These are phyloP conservation scores for Celastrina argiolus DNA, from an alignment of 2,888 invertebrate genomes.

Conservation along the genomic window DNA sequence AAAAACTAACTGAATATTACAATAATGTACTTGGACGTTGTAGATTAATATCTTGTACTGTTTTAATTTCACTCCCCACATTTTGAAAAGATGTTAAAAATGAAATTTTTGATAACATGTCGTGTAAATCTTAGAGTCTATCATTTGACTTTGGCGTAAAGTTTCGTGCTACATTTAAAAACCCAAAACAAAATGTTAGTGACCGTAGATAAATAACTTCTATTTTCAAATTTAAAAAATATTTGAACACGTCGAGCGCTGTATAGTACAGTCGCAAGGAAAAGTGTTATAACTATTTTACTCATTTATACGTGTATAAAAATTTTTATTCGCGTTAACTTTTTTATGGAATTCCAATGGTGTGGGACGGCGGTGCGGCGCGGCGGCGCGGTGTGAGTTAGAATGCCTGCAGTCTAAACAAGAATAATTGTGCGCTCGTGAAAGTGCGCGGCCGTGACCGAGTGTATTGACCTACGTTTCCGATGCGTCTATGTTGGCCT, in stretches of 20 bases:
- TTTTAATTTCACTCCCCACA: too few relatives aligned
- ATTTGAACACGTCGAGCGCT: too few relatives aligned
- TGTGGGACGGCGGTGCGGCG: conserved; percentile 24
- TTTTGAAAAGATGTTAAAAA: too few relatives aligned
- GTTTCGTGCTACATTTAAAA: too few relatives aligned
- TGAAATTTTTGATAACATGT: too few relatives aligned
- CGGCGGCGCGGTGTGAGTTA: conserved; percentile 42
- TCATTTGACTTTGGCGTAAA: too few relatives aligned
- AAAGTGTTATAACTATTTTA: not conserved
- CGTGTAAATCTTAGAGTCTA: too few relatives aligned
- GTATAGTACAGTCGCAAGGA: not conserved
- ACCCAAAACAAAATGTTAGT: too few relatives aligned
- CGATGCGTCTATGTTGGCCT: conserved; percentile 65
- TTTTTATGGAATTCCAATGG: conserved; percentile 14
- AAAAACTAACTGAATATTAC: too few relatives aligned
- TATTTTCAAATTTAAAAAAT: not conserved
- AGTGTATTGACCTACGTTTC: conserved; percentile 66
- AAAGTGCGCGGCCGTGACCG: conserved; percentile 72
- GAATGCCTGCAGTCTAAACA: conserved; percentile 62
- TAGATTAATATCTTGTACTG: too few relatives aligned
- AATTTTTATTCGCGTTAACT: not conserved
- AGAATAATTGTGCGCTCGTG: conserved; percentile 45
- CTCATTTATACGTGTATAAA: not conserved
- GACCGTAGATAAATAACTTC: not conserved
- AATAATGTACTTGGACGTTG: too few relatives aligned